Evolutionary conservation across 2,888 invertebrate species (phyloP).

Genomic region (Hartigia nigra): DNA sequence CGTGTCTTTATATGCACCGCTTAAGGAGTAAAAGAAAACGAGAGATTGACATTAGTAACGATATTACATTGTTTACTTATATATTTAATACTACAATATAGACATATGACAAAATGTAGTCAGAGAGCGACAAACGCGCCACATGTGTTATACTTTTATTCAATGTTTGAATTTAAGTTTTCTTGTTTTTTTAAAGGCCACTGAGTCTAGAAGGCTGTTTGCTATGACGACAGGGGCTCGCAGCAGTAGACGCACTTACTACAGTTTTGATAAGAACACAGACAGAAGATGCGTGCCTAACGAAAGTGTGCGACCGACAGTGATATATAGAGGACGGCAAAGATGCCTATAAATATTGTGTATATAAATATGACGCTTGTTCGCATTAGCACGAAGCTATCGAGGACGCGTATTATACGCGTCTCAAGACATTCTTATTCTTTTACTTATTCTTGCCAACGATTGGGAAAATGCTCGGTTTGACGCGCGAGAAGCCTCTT

Average conservation of each 20-base stretch:
- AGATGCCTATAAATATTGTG: neutral
- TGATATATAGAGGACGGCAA: neutral
- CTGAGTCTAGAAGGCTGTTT: neutral
- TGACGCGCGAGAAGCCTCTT: neutral
- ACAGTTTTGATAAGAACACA: neutral
- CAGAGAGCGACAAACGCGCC: neutral
- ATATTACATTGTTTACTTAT: neutral
- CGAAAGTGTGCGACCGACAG: too few relatives aligned
- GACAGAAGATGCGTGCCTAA: neutral
- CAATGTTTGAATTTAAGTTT: neutral
- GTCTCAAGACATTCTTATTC: neutral
- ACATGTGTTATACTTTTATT: neutral
- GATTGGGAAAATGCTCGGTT: neutral
- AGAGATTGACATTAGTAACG: neutral
- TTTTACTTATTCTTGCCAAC: neutral
- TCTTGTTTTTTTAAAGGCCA: neutral
- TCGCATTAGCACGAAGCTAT: neutral
- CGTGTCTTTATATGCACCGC: too few relatives aligned
- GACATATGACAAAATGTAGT: neutral
- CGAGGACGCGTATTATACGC: neutral
- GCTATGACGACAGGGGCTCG: neutral
- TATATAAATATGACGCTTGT: neutral
- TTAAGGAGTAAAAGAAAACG: neutral
- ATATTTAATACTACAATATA: neutral
- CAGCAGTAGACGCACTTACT: neutral